phyloP scores from a whole-genome alignment of 53 echinoderm and acorn worm species.

The Mesocentrotus franciscanus region DNA sequence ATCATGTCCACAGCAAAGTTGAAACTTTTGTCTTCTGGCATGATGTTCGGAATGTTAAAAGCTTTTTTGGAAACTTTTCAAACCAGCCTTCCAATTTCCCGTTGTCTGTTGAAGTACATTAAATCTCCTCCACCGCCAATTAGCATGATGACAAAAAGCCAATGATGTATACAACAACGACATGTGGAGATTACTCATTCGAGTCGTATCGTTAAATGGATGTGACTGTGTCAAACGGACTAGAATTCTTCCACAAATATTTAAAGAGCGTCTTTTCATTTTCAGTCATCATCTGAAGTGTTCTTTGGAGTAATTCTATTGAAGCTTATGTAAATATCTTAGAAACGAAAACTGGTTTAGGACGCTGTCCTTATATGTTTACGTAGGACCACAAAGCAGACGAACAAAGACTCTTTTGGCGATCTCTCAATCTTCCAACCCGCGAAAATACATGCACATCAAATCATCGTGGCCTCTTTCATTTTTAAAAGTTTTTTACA shows the following conservation, averaged over 20 bases:
- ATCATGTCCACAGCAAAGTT: too few species aligned
- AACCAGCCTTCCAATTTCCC: background rate
- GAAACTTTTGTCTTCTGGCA: too few species aligned
- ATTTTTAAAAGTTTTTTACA: background rate
- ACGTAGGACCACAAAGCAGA: background rate
- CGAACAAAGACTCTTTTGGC: background rate
- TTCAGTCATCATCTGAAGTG: conserved; percentile 13
- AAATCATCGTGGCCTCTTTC: background rate
- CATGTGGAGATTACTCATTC: background rate
- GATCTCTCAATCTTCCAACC: background rate
- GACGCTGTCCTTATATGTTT: background rate
- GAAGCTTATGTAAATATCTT: conserved; percentile 8
- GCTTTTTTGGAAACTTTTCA: background rate
- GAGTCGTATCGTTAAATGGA: background rate
- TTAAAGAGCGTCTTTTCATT: conserved; percentile 1
- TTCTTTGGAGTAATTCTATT: conserved; percentile 14
- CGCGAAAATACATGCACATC: background rate
- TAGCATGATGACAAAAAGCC: background rate
- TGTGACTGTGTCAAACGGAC: conserved; percentile 16
- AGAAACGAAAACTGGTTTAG: background rate
- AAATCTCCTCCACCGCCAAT: background rate
- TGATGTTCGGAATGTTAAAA: background rate
- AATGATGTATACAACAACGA: background rate
- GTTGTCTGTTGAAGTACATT: background rate
- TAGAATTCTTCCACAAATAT: conserved; percentile 22